Evolutionary conservation across 2,113 vertebrate genomes (phyloP).

Genomic region (Podiceps cristatus): DNA sequence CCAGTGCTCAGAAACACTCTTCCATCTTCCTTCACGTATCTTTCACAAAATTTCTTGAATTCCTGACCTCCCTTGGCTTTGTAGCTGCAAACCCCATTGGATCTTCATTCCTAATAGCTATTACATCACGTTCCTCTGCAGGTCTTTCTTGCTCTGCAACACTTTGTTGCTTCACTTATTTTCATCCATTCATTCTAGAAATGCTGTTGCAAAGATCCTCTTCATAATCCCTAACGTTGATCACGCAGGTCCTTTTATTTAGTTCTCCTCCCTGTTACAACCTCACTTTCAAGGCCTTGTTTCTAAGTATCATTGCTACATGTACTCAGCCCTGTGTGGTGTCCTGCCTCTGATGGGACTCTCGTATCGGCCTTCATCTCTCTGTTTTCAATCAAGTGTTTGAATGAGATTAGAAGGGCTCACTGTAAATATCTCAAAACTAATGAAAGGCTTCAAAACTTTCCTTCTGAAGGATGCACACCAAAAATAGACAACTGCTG

Average conservation of each 20-base stretch:
- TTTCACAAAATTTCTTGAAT: not conserved
- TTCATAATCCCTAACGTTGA: accelerated
- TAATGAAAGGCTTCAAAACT: not conserved
- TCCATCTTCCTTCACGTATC: not conserved
- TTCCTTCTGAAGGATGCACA: not conserved
- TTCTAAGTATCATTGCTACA: not conserved
- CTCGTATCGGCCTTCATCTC: not conserved
- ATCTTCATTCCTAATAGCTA: not conserved
- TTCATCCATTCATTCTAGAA: not conserved
- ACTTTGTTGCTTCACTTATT: not conserved
- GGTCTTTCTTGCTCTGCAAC: not conserved
- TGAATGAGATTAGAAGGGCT: not conserved
- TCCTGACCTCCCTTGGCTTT: not conserved
- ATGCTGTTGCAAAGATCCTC: not conserved
- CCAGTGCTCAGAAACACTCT: not conserved
- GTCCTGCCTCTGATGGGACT: not conserved
- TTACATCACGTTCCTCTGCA: not conserved
- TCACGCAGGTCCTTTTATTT: not conserved
- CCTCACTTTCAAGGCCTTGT: not conserved
- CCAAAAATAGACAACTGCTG: not conserved
- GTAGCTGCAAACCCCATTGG: not conserved
- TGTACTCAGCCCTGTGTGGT: not conserved
- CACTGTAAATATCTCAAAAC: not conserved
- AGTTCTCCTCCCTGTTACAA: not conserved
- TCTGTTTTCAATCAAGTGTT: not conserved